Conservation (phyloP, 2,113 vertebrate species). For the Suricata suricatta region DNA sequence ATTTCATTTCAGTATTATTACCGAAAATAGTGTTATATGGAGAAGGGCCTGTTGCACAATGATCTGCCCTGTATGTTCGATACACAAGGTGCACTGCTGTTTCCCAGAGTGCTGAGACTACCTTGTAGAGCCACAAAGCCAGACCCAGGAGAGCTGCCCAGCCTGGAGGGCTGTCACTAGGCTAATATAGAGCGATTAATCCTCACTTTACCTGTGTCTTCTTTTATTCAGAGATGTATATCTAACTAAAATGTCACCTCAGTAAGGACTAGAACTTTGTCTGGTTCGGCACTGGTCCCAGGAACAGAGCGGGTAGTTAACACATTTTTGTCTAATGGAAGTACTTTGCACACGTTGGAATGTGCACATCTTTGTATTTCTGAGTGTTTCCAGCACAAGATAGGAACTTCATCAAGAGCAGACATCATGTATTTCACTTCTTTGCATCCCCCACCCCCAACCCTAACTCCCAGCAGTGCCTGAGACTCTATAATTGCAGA, state of each 20-base stretch:
- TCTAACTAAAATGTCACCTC: neutral
- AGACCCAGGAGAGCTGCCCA: too few relatives aligned
- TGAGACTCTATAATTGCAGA: neutral
- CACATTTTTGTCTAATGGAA: neutral
- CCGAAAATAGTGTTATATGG: neutral
- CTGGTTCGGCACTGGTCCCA: neutral
- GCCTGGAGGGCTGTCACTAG: neutral
- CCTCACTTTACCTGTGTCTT: neutral
- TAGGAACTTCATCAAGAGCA: neutral
- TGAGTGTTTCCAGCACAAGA: neutral
- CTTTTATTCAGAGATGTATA: neutral
- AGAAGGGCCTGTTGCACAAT: neutral
- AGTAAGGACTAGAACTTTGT: neutral
- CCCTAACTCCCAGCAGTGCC: neutral
- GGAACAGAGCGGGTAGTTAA: neutral
- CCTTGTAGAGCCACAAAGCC: neutral
- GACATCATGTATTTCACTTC: neutral
- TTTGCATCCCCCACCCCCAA: too few relatives aligned
- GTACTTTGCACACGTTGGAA: neutral
- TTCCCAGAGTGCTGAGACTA: neutral
- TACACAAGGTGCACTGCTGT: accelerated
- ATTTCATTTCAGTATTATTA: neutral
- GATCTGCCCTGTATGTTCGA: neutral
- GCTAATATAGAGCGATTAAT: neutral
- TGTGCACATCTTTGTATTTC: neutral